These are phyloP conservation scores for Dolichallabes microphthalmus DNA, from an alignment of 2,113 vertebrate genomes.

Conservation along the genomic window DNA sequence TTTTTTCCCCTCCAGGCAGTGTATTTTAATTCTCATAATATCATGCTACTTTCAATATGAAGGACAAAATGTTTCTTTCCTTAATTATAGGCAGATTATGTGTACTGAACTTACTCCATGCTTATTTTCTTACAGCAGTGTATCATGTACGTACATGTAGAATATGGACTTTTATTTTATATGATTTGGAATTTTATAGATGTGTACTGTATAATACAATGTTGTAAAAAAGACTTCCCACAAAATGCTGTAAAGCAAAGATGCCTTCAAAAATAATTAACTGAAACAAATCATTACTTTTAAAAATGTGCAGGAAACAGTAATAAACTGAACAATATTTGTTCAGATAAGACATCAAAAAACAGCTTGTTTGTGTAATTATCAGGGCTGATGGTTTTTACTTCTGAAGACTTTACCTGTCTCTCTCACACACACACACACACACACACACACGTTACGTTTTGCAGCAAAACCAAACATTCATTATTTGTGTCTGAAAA, in stretches of 20 bases:
- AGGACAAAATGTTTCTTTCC: no score
- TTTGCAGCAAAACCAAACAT: not conserved
- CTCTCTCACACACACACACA: no score
- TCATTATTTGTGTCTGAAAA: not conserved
- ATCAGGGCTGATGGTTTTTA: not conserved
- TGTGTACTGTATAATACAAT: not conserved
- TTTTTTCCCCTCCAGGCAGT: no score
- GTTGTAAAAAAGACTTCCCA: not conserved
- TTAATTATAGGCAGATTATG: no score
- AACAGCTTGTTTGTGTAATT: not conserved
- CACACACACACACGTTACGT: not conserved
- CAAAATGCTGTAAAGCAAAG: not conserved
- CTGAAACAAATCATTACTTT: not conserved
- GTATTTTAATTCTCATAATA: no score
- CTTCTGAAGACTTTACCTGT: not conserved
- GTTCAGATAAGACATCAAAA: not conserved
- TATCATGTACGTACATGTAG: not conserved
- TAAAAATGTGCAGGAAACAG: not conserved
- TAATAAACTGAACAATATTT: not conserved
- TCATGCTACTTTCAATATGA: no score
- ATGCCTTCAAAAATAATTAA: not conserved
- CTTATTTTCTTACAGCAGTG: not conserved
- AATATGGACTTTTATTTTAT: not conserved
- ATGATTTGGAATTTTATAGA: not conserved
- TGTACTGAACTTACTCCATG: not conserved